Conservation (phyloP, 1,140 invertebrate species). For the Drosophila nasuta region DNA sequence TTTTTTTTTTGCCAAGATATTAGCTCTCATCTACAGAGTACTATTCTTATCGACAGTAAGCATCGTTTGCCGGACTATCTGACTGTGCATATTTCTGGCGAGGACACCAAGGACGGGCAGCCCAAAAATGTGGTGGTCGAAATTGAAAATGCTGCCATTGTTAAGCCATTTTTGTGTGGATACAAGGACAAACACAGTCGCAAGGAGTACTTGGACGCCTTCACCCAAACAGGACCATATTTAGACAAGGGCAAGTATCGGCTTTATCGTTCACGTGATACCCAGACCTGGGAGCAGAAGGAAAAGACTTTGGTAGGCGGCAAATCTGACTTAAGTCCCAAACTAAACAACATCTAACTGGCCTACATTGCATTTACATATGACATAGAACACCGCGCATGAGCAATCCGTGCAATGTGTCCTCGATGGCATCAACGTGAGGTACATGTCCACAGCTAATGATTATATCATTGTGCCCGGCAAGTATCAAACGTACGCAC, state of each 20-base stretch:
- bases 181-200: slow-evolving; percentile 85
- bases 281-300: slow-evolving; percentile 74
- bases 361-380: not conserved
- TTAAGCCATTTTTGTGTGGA: slow-evolving; percentile 87
- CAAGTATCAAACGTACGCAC: slow-evolving; percentile 76
- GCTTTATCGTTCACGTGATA: slow-evolving; percentile 76
- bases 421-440: slow-evolving; percentile 72
- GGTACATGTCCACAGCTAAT: slow-evolving; percentile 61
- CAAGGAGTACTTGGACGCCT: slow-evolving; percentile 87
- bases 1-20: not conserved
- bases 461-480: slow-evolving; percentile 71
- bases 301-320: slow-evolving; percentile 67
- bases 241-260: slow-evolving; percentile 72
- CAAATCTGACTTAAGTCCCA: too few species aligned
- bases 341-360: too few species aligned
- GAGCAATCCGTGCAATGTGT: slow-evolving; percentile 79
- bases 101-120: slow-evolving; percentile 77
- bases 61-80: slow-evolving; percentile 85
- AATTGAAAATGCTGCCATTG: slow-evolving; percentile 86
- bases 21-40: not conserved
- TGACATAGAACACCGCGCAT: slow-evolving; percentile 68
- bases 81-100: slow-evolving; percentile 84
- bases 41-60: slow-evolving; percentile 49
- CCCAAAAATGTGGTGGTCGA: slow-evolving; percentile 85
- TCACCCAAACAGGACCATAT: slow-evolving; percentile 87